phyloP scores from a whole-genome alignment of 2,797 vertebrate species.

The Pteropus rufus region DNA sequence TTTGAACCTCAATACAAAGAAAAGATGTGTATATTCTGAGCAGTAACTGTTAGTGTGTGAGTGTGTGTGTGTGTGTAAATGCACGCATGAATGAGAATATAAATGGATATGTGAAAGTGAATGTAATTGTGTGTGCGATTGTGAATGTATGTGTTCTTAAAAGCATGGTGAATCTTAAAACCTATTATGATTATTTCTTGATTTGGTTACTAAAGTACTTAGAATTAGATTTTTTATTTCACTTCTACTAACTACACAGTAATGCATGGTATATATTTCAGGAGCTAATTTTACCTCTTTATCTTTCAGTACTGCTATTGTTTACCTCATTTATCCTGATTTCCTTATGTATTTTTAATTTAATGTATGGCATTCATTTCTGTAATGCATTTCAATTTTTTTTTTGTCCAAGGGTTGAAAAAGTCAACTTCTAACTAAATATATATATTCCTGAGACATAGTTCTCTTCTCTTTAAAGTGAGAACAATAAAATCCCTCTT shows the following conservation, averaged over 20 bases:
- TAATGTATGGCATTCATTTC: neutral
- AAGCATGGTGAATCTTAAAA: neutral
- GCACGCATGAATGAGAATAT: neutral
- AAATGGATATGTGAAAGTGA: neutral
- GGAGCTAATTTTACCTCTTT: neutral
- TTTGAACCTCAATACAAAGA: neutral
- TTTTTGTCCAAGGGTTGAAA: neutral
- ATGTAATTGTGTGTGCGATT: neutral
- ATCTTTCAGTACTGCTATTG: neutral
- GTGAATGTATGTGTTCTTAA: neutral
- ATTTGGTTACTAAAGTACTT: neutral
- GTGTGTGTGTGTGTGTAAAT: neutral
- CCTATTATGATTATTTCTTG: neutral
- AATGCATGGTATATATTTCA: neutral
- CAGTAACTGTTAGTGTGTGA: neutral
- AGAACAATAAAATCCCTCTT: neutral
- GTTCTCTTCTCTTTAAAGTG: neutral
- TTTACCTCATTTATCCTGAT: neutral
- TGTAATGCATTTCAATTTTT: neutral
- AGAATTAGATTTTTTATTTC: neutral
- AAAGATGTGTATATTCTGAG: neutral
- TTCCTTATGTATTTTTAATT: neutral
- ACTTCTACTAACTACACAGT: neutral
- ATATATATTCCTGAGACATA: neutral
- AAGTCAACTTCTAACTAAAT: neutral